These are phyloP conservation scores for Drosophila tsacasi DNA, from an alignment of 1,140 invertebrate genomes.

Conservation along the genomic window DNA sequence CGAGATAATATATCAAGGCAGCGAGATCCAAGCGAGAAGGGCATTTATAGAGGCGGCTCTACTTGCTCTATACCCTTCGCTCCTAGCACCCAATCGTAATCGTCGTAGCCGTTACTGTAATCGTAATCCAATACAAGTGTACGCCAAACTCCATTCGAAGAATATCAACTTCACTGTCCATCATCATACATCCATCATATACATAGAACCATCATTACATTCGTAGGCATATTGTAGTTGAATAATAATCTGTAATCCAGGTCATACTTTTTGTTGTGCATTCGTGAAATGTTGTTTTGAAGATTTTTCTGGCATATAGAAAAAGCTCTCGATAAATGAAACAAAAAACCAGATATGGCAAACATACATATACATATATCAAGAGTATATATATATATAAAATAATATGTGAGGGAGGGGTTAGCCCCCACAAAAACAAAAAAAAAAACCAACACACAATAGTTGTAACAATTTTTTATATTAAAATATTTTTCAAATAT, in stretches of 20 bases:
- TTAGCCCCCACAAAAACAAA: slow-evolving; percentile 59
- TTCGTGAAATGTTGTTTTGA: slow-evolving; percentile 59
- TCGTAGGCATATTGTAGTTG: slow-evolving; percentile 72
- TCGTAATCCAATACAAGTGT: slow-evolving; percentile 26
- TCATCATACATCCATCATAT: slow-evolving; percentile 38
- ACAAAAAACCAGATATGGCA: slow-evolving; percentile 26
- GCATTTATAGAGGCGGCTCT: slow-evolving; percentile 27
- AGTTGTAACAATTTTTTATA: slow-evolving; percentile 78
- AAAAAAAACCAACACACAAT: slow-evolving; percentile 57
- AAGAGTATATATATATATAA: slow-evolving; percentile 6
- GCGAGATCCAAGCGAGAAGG: slow-evolving; percentile 4
- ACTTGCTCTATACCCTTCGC: slow-evolving; percentile 10
- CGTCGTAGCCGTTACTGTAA: neutral
- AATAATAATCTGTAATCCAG: slow-evolving; percentile 58
- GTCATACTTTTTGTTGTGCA: slow-evolving; percentile 53
- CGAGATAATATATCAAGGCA: slow-evolving; percentile 25
- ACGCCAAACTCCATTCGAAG: slow-evolving; percentile 51
- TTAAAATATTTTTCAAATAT: slow-evolving; percentile 80
- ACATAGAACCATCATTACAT: slow-evolving; percentile 32
- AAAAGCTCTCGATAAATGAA: slow-evolving; percentile 33
- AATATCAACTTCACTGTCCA: slow-evolving; percentile 48
- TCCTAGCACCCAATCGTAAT: slow-evolving; percentile 24
- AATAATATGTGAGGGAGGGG: slow-evolving; percentile 43
- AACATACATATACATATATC: slow-evolving; percentile 24
- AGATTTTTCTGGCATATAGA: slow-evolving; percentile 52